Base-by-base conservation (phyloP, 2,888 invertebrate genomes). In the Maniola hyperantus region DNA sequence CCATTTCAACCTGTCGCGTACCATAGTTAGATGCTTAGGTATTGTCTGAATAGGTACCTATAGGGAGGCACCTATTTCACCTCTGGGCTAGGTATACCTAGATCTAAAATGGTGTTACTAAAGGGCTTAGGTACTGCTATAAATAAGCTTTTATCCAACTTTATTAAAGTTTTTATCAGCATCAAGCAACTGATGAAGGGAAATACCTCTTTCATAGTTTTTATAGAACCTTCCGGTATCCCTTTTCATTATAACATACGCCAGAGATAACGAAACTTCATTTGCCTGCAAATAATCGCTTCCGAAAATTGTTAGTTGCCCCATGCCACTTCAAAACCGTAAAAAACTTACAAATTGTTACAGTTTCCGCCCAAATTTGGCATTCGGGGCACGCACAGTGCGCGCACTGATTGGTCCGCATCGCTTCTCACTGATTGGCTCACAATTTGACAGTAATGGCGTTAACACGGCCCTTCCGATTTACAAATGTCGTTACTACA, bases 381-480 rank as follows among this genome's bases (percentile, higher is more conserved):
- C 83, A 91, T 91, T 90, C 89, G 74, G 77, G 84, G 83, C 91
- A 89, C 89, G 90, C 81, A 78, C 77, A 73, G 75, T 75, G 76
- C 77, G 68, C 71, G 67, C 79, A 65, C 77, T 82, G 81, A 92
- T 92, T 91, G 92, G 91, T 84, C 77, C 80, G 81, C 74, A 78
- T 77, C 79, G 74, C 81, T 79, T 70, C 75, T 68, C 79, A 77
- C 83, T 84, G 89, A 92, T 92, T 92, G 92, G 92, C 91, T 76
- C 73, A 84, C 88, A 87, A 86, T 89, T 89, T 91, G 90, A 91
- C 90, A 91, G 86, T 89, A 91, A 92, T 92, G 91, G 91, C 91
- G 92, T 92, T 91, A 91, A 88, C 84, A 85, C 79, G 71, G 79
- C 74, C 70, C 72, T 66, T 65, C 65, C 57, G 62, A 68, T 53